Percentiles rank a stretch among this genome's conserved stretches.
Evolutionary conservation across 2,113 vertebrate genomes (phyloP).

Genomic region (Hoplias malabaricus): DNA sequence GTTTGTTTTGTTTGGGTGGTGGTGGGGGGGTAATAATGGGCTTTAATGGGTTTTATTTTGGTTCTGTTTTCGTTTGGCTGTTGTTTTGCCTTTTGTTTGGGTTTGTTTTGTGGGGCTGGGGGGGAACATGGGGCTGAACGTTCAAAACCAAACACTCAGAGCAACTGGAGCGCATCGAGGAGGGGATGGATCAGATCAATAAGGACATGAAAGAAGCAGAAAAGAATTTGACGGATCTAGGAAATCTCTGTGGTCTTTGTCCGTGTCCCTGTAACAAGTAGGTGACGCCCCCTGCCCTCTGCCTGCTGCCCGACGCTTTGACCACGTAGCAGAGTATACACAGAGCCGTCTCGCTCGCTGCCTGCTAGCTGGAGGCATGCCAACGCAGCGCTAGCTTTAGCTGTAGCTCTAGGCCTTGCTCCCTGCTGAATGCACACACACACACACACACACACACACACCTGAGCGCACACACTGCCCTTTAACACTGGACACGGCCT

Average conservation of each 20-base stretch:
- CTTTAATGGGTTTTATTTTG: no score
- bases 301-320: conserved; percentile 29
- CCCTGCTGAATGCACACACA: conserved; percentile 15
- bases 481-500: background rate
- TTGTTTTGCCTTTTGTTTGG: conserved; percentile 86
- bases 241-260: conserved; percentile 83
- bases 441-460: conserved; percentile 10
- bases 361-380: conserved; percentile 84
- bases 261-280: conserved; percentile 84
- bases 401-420: conserved; percentile 26
- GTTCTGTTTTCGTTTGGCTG: conserved; percentile 74
- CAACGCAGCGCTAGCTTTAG: conserved; percentile 58
- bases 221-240: conserved; percentile 86
- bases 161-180: conserved; percentile 99
- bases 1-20: background rate
- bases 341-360: background rate
- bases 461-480: conserved; percentile 17
- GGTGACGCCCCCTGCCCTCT: conserved; percentile 83
- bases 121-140: conserved; percentile 70
- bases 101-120: conserved; percentile 53
- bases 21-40: no score
- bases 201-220: conserved; percentile 98
- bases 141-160: conserved; percentile 93
- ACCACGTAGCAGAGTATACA: conserved; percentile 5
- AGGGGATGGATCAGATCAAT: conserved; percentile 99